Conservation (phyloP, 2,113 vertebrate species). For the Scomber japonicus region DNA sequence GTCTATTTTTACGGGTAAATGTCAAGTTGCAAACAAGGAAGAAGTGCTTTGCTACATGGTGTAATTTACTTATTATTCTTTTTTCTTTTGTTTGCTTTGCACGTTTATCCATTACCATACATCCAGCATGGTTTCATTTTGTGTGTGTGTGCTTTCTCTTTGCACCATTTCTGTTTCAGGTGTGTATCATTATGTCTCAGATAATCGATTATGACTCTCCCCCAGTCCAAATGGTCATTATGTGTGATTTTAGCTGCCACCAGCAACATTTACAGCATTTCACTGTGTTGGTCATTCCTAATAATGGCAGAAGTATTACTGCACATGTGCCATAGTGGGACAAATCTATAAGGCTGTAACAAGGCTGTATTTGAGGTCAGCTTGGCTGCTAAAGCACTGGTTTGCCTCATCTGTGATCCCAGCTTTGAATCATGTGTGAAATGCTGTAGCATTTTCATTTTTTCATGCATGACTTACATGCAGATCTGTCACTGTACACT, state of each 20-base stretch:
- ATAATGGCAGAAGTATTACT: neutral
- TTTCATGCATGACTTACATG: neutral
- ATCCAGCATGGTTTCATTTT: neutral
- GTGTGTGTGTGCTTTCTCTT: neutral
- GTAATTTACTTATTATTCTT: slow-evolving; percentile 14
- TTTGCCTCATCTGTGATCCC: neutral
- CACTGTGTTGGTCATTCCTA: neutral
- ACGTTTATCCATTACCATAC: neutral
- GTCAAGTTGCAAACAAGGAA: slow-evolving; percentile 23
- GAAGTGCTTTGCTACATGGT: neutral
- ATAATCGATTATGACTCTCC: slow-evolving; percentile 9
- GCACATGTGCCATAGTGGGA: neutral
- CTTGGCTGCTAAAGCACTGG: neutral
- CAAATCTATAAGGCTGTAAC: neutral
- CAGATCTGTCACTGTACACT: neutral
- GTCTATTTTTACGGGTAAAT: slow-evolving; percentile 63
- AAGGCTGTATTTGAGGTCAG: neutral
- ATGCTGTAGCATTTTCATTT: neutral
- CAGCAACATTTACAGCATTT: neutral
- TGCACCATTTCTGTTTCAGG: slow-evolving; percentile 6
- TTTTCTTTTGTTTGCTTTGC: neutral
- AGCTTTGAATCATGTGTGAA: neutral
- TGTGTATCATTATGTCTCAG: slow-evolving; percentile 27
- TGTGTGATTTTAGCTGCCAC: neutral
- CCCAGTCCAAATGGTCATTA: neutral